Evolutionary conservation across 2,888 invertebrate species (phyloP).

Genomic region (Rhorus exstirpatorius): DNA sequence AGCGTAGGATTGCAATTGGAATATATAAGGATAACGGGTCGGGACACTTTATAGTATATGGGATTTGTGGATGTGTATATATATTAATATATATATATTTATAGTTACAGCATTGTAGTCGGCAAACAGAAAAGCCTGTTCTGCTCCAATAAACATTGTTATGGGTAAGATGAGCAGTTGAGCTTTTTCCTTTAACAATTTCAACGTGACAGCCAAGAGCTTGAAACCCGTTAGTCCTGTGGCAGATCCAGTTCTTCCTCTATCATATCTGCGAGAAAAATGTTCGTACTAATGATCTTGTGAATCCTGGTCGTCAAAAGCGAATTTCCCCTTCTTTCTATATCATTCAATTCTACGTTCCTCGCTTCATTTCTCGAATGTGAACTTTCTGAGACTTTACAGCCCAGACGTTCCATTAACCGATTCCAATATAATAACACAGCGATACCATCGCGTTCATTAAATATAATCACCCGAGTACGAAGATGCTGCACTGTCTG

Average conservation of each 20-base stretch:
- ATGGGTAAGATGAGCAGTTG: conserved; percentile 95
- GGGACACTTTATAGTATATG: conserved; percentile 18
- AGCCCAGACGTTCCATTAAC: conserved; percentile 13
- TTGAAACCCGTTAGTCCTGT: conserved; percentile 89
- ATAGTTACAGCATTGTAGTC: conserved; percentile 91
- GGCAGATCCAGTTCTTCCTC: conserved; percentile 88
- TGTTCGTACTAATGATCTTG: background rate
- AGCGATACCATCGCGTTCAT: conserved; percentile 21
- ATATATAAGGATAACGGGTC: conserved; percentile 2
- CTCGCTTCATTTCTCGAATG: conserved; percentile 1
- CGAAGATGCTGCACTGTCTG: background rate
- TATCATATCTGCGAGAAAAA: conserved; percentile 87
- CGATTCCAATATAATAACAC: background rate
- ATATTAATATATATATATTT: background rate
- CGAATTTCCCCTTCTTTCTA: background rate
- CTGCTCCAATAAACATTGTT: conserved; percentile 97
- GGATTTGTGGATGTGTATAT: conserved; percentile 17
- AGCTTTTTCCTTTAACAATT: conserved; percentile 91
- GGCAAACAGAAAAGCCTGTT: conserved; percentile 96
- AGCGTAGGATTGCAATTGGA: conserved; percentile 4
- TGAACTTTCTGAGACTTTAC: background rate
- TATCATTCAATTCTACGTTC: background rate
- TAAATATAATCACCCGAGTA: conserved; percentile 6
- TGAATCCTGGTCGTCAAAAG: conserved; percentile 2
- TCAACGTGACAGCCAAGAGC: conserved; percentile 92